Conservation (phyloP, 2,797 vertebrate species). For the Parauchenoglanis punctatus region DNA sequence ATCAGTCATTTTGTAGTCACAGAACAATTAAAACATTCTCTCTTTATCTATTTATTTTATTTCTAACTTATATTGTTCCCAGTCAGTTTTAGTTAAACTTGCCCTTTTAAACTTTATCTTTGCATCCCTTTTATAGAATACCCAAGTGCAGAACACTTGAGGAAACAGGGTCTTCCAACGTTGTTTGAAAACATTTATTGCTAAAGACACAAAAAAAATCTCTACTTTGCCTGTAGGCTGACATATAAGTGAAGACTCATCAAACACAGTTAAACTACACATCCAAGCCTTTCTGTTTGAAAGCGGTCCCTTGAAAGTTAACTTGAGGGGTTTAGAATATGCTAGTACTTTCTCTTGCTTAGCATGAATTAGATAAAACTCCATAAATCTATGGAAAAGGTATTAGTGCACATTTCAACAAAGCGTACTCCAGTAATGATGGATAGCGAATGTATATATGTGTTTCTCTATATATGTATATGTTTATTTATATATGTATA, state of each 20-base stretch:
- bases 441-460: too few relatives aligned
- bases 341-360: not conserved
- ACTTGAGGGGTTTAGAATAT: not conserved
- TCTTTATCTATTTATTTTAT: not conserved
- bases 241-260: not conserved
- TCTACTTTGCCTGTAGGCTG: not conserved
- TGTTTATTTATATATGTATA: too few relatives aligned
- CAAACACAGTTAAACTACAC: not conserved
- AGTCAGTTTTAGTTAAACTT: not conserved
- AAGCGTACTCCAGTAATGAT: not conserved
- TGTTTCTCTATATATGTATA: too few relatives aligned
- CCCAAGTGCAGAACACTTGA: not conserved
- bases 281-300: not conserved
- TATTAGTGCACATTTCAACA: not conserved
- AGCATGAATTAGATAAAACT: not conserved
- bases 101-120: not conserved
- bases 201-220: not conserved
- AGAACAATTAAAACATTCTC: not conserved
- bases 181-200: not conserved
- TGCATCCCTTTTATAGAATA: slow-evolving; percentile 1
- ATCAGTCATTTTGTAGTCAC: not conserved
- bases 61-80: not conserved
- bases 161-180: not conserved
- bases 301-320: not conserved
- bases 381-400: too few relatives aligned